Percentiles rank a stretch among this genome's conserved stretches.
Conservation (phyloP, 1,140 invertebrate genomes). For the Aethina tumida region DNA sequence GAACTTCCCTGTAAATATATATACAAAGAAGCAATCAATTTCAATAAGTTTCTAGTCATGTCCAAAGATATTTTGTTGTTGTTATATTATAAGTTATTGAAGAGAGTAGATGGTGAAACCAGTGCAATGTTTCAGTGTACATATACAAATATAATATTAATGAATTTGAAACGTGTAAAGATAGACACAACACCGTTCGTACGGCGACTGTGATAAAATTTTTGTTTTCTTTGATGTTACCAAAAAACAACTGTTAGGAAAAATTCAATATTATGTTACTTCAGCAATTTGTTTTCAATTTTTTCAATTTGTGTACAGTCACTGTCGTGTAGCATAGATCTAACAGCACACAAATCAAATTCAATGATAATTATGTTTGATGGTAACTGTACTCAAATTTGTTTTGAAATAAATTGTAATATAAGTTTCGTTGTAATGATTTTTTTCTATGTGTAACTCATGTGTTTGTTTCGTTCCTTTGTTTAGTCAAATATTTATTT, state of each 20-base stretch:
- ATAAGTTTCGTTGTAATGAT: background rate
- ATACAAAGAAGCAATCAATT: conserved; percentile 7
- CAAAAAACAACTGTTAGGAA: conserved; percentile 6
- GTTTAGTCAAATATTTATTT: conserved; percentile 12
- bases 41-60: conserved; percentile 12
- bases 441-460: background rate
- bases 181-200: conserved; percentile 25
- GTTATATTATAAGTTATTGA: conserved; percentile 7
- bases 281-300: conserved; percentile 2
- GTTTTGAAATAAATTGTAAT: conserved; percentile 1
- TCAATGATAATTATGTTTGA: conserved; percentile 7
- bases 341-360: conserved; percentile 7
- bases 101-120: conserved; percentile 6
- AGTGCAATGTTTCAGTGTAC: conserved; percentile 22
- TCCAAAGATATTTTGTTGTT: conserved; percentile 9
- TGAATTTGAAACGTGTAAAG: conserved; percentile 26
- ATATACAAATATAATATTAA: conserved; percentile 12
- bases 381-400: conserved; percentile 6
- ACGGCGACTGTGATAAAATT: conserved; percentile 30
- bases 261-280: conserved; percentile 7
- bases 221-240: conserved; percentile 19
- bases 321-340: too few relatives aligned
- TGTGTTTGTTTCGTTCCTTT: conserved; percentile 3
- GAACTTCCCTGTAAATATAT: conserved; percentile 7
- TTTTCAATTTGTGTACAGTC: background rate